Conservation (phyloP, 1,140 invertebrate species). For the Achatina immaculata region DNA sequence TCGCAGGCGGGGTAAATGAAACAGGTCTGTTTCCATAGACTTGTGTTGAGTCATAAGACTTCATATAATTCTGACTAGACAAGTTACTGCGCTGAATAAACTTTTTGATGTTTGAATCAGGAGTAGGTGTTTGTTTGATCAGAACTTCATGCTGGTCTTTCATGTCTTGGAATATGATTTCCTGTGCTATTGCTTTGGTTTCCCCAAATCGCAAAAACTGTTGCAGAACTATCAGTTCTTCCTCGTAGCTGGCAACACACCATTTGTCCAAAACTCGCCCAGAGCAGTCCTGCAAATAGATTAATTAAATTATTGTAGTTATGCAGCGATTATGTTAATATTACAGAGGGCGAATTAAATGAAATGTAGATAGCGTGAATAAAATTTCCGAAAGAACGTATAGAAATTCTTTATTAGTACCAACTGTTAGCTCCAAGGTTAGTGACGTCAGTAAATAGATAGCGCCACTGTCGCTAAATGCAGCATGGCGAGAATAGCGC, state of each 20-base stretch:
- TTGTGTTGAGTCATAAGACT: constrained; percentile 58
- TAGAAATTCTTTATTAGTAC: too few relatives aligned
- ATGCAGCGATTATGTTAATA: too few relatives aligned
- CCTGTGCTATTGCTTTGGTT: constrained; percentile 85
- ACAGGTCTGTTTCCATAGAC: constrained; percentile 59
- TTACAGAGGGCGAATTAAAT: too few relatives aligned
- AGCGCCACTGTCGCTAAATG: too few relatives aligned
- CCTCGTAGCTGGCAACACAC: constrained; percentile 85
- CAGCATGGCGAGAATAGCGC: too few relatives aligned
- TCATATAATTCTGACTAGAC: constrained; percentile 65
- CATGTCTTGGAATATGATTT: constrained; percentile 80
- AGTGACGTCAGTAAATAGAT: too few relatives aligned
- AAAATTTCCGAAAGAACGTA: too few relatives aligned
- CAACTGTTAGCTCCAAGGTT: too few relatives aligned
- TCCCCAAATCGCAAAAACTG: constrained; percentile 88
- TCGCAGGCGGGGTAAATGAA: constrained; percentile 51
- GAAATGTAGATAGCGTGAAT: too few relatives aligned
- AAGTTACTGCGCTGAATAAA: constrained; percentile 73
- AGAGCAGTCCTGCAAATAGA: constrained; percentile 74
- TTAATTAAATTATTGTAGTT: too few relatives aligned
- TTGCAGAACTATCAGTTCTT: constrained; percentile 87
- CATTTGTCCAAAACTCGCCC: constrained; percentile 83
- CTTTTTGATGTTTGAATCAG: constrained; percentile 76
- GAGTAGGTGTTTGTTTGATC: constrained; percentile 61
- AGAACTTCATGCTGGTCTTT: constrained; percentile 67